Base-by-base conservation (phyloP, 2,113 vertebrate genomes). In the Eptesicus fuscus region DNA sequence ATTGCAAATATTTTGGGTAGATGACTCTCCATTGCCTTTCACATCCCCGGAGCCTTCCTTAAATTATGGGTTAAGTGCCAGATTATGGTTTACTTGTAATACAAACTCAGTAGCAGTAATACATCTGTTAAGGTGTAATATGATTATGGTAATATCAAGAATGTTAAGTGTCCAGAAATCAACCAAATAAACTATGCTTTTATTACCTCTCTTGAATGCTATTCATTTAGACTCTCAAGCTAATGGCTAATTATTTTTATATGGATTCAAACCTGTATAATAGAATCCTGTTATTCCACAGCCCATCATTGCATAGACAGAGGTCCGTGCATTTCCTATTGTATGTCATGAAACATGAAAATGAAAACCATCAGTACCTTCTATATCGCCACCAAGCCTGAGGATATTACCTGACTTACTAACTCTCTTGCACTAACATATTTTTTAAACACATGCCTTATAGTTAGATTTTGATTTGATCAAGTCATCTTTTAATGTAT, bases 201-300 rank as follows among this genome's bases (percentile, higher is more conserved):
- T 76, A 90, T 78, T 88, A 53, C n/a, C 37, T 83, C 35, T 84
- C 28, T 40, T 69, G 84, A 90, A 93, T n/a, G 32, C 37, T 90
- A 2, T 82, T 85, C 32, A 42, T 78, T n/a, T 88, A 86, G 61
- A 94, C 92, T 85, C 91, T 92, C 78, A 93, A 65, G 56, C 78
- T 95, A 85, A 80, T n/a, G 69, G 40, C 65, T 95, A 83, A 93
- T 97, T 92, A 77, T 76, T 92, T 88, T 91, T 88, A 87, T 74
- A n/a, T 70, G 49, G 35, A 42, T 61, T 86, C 56, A 79, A 70
- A 88, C 47, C 42, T 88, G 28, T 53, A 42, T 59, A 92, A 51
- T 65, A 30, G 49, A 82, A 69, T 83, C 22, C 71, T 93, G 18
- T 82, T 80, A 80, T 73, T 71, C 84, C 17, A 85, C 69, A 83